Conservation (phyloP, 1,140 invertebrate species). For the Macrobrachium rosenbergii region DNA sequence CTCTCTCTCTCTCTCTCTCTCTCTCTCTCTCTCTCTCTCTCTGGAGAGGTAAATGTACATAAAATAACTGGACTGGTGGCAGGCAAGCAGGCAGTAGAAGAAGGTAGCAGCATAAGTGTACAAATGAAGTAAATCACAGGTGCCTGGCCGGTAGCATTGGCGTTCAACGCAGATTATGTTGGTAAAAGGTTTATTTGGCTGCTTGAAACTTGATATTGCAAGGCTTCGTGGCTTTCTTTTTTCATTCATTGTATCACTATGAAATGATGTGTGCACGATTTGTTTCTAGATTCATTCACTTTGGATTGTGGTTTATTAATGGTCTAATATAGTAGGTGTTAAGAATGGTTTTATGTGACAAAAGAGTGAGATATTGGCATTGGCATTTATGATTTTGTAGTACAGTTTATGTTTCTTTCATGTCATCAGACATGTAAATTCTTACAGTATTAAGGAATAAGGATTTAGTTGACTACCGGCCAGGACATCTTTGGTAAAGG, state of each 20-base stretch:
- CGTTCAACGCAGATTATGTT: not conserved
- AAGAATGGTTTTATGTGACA: too few relatives aligned
- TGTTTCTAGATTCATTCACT: too few relatives aligned
- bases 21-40: conserved; percentile 4
- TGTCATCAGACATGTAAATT: not conserved
- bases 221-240: too few relatives aligned
- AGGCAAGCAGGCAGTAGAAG: not conserved
- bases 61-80: not conserved
- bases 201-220: too few relatives aligned
- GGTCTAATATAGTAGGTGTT: too few relatives aligned
- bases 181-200: not conserved
- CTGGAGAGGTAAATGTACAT: not conserved
- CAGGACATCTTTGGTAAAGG: not conserved
- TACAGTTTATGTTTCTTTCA: not conserved
- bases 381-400: not conserved
- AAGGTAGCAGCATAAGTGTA: conserved; percentile 17
- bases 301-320: too few relatives aligned
- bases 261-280: too few relatives aligned
- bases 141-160: conserved; percentile 2
- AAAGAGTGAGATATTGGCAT: not conserved
- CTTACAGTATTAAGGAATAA: conserved; percentile 17
- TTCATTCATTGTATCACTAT: too few relatives aligned
- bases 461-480: not conserved
- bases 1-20: conserved; percentile 6
- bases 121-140: conserved; percentile 6